phyloP scores from a whole-genome alignment of 2,797 vertebrate species.

The Squalus acanthias region DNA sequence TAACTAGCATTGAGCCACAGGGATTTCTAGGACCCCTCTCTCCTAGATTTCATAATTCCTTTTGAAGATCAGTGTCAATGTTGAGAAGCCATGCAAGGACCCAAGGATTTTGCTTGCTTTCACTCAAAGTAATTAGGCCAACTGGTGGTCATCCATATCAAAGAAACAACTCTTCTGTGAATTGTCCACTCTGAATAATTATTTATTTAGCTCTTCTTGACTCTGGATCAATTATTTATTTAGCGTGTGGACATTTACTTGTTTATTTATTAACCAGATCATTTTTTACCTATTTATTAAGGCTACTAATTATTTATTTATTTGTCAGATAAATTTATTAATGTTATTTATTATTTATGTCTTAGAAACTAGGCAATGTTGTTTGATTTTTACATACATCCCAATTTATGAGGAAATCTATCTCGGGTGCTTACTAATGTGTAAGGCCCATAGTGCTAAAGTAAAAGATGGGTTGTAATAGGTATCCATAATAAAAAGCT shows the following conservation, averaged over 20 bases:
- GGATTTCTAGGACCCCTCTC: not conserved
- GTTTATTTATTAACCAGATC: not conserved
- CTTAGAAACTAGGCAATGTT: not conserved
- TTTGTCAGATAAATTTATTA: not conserved
- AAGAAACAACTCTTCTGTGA: not conserved
- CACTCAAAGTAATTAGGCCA: not conserved
- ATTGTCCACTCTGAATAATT: not conserved
- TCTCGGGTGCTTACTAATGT: not conserved
- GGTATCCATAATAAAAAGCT: not conserved
- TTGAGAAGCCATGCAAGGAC: not conserved
- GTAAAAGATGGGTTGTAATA: not conserved
- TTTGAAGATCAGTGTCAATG: not conserved
- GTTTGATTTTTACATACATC: not conserved
- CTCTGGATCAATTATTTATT: not conserved
- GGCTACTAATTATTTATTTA: constrained; percentile 1
- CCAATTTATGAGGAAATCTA: not conserved
- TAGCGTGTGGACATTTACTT: not conserved
- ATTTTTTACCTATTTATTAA: constrained; percentile 21
- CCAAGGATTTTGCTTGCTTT: not conserved
- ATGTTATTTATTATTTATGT: constrained; percentile 1
- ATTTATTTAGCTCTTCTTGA: not conserved
- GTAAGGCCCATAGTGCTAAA: not conserved
- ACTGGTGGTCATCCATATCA: not conserved
- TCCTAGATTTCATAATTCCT: not conserved
- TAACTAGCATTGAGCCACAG: not conserved